phyloP scores from a whole-genome alignment of 2,113 vertebrate genomes.

The Mirza zaza region DNA sequence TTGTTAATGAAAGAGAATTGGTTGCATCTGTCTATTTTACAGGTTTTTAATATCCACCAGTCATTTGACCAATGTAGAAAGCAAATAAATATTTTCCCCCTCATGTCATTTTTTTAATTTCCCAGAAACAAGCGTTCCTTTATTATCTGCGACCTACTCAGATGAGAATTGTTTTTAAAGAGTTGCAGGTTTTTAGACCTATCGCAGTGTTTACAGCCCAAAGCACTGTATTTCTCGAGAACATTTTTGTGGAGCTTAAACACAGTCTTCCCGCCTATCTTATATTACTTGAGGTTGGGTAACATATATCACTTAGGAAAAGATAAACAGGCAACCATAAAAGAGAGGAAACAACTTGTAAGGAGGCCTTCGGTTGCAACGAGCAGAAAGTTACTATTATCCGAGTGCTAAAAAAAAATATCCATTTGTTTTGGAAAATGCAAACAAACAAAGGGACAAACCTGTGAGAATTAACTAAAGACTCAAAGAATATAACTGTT shows the following conservation, averaged over 20 bases:
- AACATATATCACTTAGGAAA: constrained; percentile 44
- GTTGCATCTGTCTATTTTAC: constrained; percentile 77
- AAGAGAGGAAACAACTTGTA: constrained; percentile 58
- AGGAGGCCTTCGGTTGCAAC: constrained; percentile 31
- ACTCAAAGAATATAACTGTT: constrained; percentile 13
- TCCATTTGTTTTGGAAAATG: constrained; percentile 41
- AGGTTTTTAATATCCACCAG: constrained; percentile 68
- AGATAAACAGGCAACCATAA: constrained; percentile 65
- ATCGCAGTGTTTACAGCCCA: background rate
- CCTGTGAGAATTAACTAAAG: background rate
- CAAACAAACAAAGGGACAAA: constrained; percentile 28
- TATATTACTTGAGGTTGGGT: constrained; percentile 39
- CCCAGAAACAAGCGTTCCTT: constrained; percentile 72
- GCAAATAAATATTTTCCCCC: constrained; percentile 55
- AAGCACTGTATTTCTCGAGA: constrained; percentile 59
- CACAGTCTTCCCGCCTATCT: constrained; percentile 70
- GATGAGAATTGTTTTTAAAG: constrained; percentile 49
- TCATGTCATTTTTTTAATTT: constrained; percentile 58
- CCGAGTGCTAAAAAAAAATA: constrained; percentile 40
- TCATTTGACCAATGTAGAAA: constrained; percentile 52
- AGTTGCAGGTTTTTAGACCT: constrained; percentile 65
- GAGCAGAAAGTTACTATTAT: background rate
- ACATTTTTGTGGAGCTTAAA: constrained; percentile 14
- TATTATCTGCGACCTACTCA: constrained; percentile 54
- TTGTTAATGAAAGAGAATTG: constrained; percentile 76